Conservation (phyloP, 2,113 vertebrate species). For the Proteles cristata region DNA sequence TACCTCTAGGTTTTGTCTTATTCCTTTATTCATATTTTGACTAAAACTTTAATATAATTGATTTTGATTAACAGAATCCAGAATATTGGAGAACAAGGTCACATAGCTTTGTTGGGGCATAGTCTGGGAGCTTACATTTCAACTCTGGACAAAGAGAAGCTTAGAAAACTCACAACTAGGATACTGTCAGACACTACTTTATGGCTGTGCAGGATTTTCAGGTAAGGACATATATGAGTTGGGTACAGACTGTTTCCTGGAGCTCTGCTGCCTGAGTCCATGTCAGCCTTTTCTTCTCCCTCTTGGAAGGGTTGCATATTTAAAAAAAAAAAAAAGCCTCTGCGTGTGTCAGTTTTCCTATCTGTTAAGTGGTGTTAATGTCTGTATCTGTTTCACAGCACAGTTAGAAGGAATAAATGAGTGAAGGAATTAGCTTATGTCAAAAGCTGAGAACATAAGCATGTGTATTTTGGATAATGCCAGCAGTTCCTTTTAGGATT, state of each 20-base stretch:
- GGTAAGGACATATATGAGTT: constrained; percentile 83
- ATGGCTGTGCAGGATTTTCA: constrained; percentile 98
- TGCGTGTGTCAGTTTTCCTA: neutral
- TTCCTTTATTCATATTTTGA: constrained; percentile 38
- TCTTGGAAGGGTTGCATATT: neutral
- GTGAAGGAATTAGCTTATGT: neutral
- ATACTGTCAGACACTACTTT: constrained; percentile 97
- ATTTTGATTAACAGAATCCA: constrained; percentile 89
- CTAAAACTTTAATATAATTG: constrained; percentile 47
- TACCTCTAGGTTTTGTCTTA: constrained; percentile 37
- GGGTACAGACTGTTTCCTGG: neutral
- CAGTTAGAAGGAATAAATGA: constrained; percentile 18
- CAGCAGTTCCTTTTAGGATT: neutral
- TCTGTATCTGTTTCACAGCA: neutral
- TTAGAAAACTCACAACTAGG: constrained; percentile 95
- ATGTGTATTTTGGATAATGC: neutral
- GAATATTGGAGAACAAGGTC: constrained; percentile 94
- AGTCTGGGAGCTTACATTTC: constrained; percentile 98
- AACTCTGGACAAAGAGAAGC: constrained; percentile 92
- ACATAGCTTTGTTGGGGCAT: constrained; percentile 96
- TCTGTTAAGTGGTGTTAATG: neutral
- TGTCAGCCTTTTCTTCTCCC: neutral
- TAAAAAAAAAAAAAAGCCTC: neutral
- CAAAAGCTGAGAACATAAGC: neutral
- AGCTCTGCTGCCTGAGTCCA: neutral